These are phyloP conservation scores for Phalanger gymnotis DNA, from an alignment of 2,797 vertebrate species.

Conservation along the genomic window DNA sequence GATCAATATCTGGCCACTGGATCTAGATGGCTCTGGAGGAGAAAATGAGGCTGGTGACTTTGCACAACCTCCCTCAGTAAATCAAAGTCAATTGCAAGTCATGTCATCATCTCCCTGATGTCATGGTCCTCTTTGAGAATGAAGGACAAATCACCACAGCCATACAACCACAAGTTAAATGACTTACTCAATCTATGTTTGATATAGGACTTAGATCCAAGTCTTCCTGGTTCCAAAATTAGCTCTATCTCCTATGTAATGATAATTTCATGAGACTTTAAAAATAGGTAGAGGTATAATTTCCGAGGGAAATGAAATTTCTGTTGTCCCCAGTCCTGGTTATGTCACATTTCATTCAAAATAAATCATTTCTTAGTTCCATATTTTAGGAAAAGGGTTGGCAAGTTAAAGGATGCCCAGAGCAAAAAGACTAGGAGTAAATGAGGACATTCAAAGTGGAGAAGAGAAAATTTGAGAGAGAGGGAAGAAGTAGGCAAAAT, in stretches of 20 bases:
- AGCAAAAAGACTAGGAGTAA: not conserved
- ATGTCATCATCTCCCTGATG: too few relatives aligned
- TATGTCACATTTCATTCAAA: not conserved
- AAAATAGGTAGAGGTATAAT: not conserved
- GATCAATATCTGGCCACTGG: too few relatives aligned
- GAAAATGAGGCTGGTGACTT: too few relatives aligned
- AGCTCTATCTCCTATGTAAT: not conserved
- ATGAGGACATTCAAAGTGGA: not conserved
- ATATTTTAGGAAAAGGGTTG: not conserved
- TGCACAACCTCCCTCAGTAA: too few relatives aligned
- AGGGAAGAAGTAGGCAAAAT: not conserved
- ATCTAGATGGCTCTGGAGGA: too few relatives aligned
- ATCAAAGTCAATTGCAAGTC: too few relatives aligned
- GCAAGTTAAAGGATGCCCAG: not conserved
- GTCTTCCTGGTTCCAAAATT: not conserved
- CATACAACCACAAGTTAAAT: not conserved
- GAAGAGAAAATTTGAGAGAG: not conserved
- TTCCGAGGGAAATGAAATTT: not conserved
- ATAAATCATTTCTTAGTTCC: not conserved
- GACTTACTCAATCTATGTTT: not conserved
- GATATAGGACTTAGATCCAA: not conserved
- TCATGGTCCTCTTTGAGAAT: too few relatives aligned
- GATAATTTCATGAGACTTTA: not conserved
- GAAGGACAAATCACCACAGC: too few relatives aligned
- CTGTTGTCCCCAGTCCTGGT: not conserved